Conservation (phyloP, 1,140 invertebrate species). For the Uloborus diversus region DNA sequence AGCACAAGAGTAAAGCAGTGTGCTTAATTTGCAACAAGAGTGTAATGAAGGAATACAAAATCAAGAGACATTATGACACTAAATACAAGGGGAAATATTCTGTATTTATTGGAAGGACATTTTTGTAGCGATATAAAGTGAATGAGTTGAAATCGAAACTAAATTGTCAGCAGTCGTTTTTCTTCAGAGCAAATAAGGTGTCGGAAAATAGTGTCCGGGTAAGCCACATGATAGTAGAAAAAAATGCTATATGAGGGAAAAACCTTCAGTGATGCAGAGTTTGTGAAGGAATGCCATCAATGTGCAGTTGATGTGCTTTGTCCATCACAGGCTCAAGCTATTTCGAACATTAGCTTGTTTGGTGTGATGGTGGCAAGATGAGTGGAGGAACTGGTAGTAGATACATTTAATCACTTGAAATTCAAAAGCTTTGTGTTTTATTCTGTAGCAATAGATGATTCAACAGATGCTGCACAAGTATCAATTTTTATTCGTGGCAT, state of each 20-base stretch:
- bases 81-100: too few species aligned
- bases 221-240: neutral
- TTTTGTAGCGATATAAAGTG: too few species aligned
- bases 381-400: neutral
- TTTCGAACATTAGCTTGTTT: neutral
- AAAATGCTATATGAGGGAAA: neutral
- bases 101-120: too few species aligned
- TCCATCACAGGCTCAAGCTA: neutral
- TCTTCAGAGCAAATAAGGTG: neutral
- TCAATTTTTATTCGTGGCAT: neutral
- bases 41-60: too few species aligned
- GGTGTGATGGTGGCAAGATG: neutral
- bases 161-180: neutral
- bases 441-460: neutral
- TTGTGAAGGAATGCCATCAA: neutral
- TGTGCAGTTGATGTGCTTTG: neutral
- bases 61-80: too few species aligned
- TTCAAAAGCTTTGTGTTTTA: neutral
- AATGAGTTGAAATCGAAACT: too few species aligned
- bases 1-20: too few species aligned
- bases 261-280: neutral
- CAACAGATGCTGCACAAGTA: neutral
- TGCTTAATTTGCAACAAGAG: too few species aligned
- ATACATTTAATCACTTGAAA: neutral
- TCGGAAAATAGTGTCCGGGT: neutral